Base-by-base conservation (phyloP, 2,113 vertebrate species). In the Laterallus jamaicensis region DNA sequence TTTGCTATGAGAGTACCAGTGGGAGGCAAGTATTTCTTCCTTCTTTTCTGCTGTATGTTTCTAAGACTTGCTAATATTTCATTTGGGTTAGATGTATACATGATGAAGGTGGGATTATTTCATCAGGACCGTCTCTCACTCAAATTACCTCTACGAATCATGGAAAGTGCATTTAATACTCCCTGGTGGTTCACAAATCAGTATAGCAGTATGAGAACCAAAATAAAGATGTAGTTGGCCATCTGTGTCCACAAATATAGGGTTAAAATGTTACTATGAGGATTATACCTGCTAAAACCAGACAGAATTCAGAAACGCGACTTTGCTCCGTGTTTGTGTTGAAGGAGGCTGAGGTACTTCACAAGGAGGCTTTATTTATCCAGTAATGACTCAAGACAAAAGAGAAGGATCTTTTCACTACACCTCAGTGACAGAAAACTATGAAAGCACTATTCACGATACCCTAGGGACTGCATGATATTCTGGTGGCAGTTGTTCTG, bases 401-500 rank as follows among this genome's bases (percentile, higher is more conserved):
- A 52, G 25, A 70, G 78, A 73, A 47, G 13, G 18, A 92, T 73
- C 66, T 88, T 96, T 89, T 84, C 88, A 60, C 90, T 88, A 83
- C 8, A 82, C 21, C 15, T 19, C 62, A 80, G 68, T 49, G 62
- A 70, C 15, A 81, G 52, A 54, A 82, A 86, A 91, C 47, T 64
- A 82, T 82, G 40, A 94, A 93, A 95, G 58, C n/a, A 50, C 60
- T 81, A 86, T 88, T 96, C 82, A 71, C 32, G 73, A 70, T 84
- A 70, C 32, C 21, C 55, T 84, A 19, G 67, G 82, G 68, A 91
- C 37, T 18, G 25, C 47, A 37, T 0, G 2, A 11, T 85, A 50
- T 58, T 59, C 86, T 58, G 50, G 71, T 90, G 76, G 82, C 55
- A 62, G 88, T 96, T 82, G 31, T 77, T 92, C 50, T 40, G 50